Conservation (phyloP, 2,797 vertebrate species). For the Spheniscus humboldti region DNA sequence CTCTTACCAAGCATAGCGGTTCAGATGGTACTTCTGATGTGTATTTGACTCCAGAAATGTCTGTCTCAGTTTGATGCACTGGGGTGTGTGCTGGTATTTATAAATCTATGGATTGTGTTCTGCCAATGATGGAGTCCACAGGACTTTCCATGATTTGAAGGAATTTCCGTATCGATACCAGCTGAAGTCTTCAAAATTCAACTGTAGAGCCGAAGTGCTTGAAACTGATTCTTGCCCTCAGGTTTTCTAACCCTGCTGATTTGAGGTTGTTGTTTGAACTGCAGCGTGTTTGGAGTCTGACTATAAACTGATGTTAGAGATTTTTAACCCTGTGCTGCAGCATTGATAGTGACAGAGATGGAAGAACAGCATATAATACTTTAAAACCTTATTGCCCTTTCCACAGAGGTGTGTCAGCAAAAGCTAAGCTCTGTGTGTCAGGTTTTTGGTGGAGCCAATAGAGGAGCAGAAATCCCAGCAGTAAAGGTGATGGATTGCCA, state of each 20-base stretch:
- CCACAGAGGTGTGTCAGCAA: background rate
- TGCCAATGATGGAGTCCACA: background rate
- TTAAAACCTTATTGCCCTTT: background rate
- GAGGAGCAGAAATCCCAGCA: background rate
- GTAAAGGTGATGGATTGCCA: background rate
- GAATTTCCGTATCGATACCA: background rate
- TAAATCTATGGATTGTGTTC: background rate
- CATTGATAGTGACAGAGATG: background rate
- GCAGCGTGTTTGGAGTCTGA: background rate
- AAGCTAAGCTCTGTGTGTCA: background rate
- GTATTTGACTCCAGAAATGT: background rate
- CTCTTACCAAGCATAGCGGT: background rate
- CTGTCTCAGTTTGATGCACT: background rate
- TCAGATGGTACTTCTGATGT: background rate
- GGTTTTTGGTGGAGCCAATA: background rate
- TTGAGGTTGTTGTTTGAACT: background rate
- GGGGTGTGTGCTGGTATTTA: background rate
- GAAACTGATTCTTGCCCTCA: background rate
- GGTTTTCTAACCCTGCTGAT: background rate
- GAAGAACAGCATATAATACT: background rate
- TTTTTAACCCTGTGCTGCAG: background rate
- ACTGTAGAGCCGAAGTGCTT: background rate
- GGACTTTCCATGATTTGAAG: background rate
- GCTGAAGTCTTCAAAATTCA: background rate
- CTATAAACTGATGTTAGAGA: background rate